Evolutionary conservation across 1,140 invertebrate genomes (phyloP).

Genomic region (Anastrepha obliqua): DNA sequence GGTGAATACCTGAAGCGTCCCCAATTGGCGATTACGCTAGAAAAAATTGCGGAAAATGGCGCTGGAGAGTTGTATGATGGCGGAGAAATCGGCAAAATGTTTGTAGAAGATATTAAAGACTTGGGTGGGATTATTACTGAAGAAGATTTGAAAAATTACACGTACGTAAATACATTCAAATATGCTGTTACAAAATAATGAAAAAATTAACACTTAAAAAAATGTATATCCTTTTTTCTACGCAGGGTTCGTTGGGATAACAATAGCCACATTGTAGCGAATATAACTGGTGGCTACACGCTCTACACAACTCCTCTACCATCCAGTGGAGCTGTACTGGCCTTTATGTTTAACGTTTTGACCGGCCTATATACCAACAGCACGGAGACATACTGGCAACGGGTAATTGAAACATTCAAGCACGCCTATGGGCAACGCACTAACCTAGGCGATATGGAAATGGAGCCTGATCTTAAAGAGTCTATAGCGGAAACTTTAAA

Average conservation of each 20-base stretch:
- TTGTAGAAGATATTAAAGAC: conserved; percentile 82
- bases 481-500: conserved; percentile 62
- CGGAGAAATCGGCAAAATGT: conserved; percentile 79
- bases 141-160: conserved; percentile 83
- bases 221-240: conserved; percentile 24
- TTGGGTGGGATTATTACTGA: conserved; percentile 85
- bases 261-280: conserved; percentile 76
- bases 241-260: conserved; percentile 76
- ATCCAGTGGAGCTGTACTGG: conserved; percentile 85
- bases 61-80: conserved; percentile 81
- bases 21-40: conserved; percentile 83
- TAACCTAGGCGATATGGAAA: conserved; percentile 87
- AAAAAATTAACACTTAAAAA: neutral
- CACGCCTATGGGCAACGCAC: conserved; percentile 93
- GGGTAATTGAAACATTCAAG: conserved; percentile 93
- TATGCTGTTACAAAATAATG: neutral
- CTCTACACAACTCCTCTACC: conserved; percentile 87
- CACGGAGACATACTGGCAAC: conserved; percentile 79
- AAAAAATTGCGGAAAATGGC: conserved; percentile 81
- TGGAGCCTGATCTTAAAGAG: conserved; percentile 64
- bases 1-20: conserved; percentile 83
- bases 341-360: conserved; percentile 90
- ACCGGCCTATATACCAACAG: conserved; percentile 78
- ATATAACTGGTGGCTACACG: conserved; percentile 78
- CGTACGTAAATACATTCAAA: conserved; percentile 50